Evolutionary conservation across 2,797 vertebrate species (phyloP), one percentile per base, ranked within the genome.

Genomic region (Danio jaintianensis): DNA sequence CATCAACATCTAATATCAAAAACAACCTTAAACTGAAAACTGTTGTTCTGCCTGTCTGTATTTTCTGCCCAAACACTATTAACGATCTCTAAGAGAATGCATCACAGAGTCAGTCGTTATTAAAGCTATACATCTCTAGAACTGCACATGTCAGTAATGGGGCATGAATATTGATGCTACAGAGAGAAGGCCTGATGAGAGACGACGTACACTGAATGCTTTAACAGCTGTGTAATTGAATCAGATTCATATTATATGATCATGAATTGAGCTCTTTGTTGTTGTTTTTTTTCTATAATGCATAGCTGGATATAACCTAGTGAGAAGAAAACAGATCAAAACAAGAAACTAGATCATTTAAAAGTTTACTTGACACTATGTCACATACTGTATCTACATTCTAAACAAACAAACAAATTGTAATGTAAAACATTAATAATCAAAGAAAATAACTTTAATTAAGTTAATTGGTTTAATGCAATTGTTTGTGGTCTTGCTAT

Each of bases 371-470:
- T 53, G 29, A 29, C 3, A 29, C 29, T 29, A 29, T 29, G 1
- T 1, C 29, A 29, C 29, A 29, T 29, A 29, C n/a, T n/a, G n/a
- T 29, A 29, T 29, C 29, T 29, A 29, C 29, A 29, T 29, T 29
- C 29, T 29, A 29, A 29, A 29, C 29, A 29, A 3, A 29, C 29
- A n/a, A n/a, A n/a, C n/a, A n/a, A n/a, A n/a, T n/a, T n/a, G n/a
- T n/a, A n/a, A n/a, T n/a, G n/a, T n/a, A n/a, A n/a, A n/a, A n/a
- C n/a, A n/a, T n/a, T n/a, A 79, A 81, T 79, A 79, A 75, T 85
- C 83, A 87, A 89, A 88, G 84, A 84, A 85, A 81, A 90, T 90
- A 85, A 84, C 83, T n/a, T 79, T 74, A 87, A 87, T 90, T 91
- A 81, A 86, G 82, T 77, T 83, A 85, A 59, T 70, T 67, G 83